phyloP scores from a whole-genome alignment of 2,113 vertebrate genomes.

The Ceyx margarethae region DNA sequence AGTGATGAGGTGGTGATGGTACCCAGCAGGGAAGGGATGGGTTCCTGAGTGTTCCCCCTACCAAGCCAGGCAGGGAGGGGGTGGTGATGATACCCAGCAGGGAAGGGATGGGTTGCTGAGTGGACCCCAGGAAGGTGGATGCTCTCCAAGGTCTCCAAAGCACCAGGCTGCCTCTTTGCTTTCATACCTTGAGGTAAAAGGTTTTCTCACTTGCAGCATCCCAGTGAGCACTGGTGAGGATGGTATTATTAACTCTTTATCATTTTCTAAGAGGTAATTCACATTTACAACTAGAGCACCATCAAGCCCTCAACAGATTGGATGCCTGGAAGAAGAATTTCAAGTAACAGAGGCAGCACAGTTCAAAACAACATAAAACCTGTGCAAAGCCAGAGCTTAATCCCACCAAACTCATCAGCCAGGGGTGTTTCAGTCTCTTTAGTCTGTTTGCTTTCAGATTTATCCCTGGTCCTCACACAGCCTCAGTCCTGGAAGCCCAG shows the following conservation, averaged over 20 bases:
- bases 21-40: fast-evolving
- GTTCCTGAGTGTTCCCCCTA: too few relatives aligned
- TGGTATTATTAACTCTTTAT: neutral
- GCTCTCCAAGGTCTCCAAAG: neutral
- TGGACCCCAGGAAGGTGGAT: fast-evolving
- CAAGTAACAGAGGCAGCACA: neutral
- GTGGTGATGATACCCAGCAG: fast-evolving
- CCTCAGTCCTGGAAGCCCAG: neutral
- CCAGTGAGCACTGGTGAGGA: fast-evolving
- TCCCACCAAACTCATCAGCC: neutral
- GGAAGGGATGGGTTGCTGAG: neutral
- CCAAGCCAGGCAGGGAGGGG: fast-evolving
- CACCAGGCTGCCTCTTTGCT: neutral
- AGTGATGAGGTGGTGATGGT: neutral
- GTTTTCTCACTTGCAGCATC: neutral
- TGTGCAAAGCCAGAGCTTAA: neutral
- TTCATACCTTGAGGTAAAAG: too few relatives aligned
- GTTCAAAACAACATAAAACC: neutral
- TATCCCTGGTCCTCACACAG: neutral
- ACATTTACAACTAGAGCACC: neutral
- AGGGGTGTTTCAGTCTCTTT: neutral
- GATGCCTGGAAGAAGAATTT: fast-evolving
- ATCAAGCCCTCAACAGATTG: neutral
- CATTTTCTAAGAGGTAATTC: neutral
- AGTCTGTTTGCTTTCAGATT: neutral